Percentiles rank a stretch among this genome's conserved stretches.
Evolutionary conservation across 1,140 invertebrate species (phyloP).

Genomic region (Rhopalosiphum maidis): DNA sequence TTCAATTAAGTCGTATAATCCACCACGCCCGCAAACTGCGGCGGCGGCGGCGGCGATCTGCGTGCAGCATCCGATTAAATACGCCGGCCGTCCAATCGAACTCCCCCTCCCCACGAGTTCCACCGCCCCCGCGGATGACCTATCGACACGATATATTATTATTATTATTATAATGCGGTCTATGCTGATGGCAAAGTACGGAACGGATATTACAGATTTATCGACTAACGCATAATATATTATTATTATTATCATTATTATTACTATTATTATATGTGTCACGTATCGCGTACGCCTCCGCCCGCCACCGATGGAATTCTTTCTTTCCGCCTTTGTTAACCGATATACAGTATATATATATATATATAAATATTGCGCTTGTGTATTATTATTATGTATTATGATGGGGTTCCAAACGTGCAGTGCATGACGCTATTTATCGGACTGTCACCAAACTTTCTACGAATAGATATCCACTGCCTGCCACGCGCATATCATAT

Average conservation of each 20-base stretch:
- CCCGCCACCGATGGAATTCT: not conserved
- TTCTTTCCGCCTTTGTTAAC: not conserved
- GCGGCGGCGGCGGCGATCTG: not conserved
- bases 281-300: not conserved
- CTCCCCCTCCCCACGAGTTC: rapidly evolving
- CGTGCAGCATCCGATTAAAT: constrained; percentile 19
- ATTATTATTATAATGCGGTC: not conserved
- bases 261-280: not conserved
- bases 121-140: not conserved
- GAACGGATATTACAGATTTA: constrained; percentile 22
- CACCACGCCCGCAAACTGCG: not conserved
- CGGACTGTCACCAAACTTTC: not conserved
- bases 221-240: not conserved
- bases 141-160: not conserved
- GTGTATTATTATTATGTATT: not conserved
- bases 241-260: not conserved
- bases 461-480: not conserved
- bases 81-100: not conserved
- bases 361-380: not conserved
- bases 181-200: not conserved
- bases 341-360: not conserved
- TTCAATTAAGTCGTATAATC: constrained; percentile 29
- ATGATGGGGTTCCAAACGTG: not conserved
- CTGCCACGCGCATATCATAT: not conserved
- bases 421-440: not conserved